Base-by-base conservation (phyloP, 1,140 invertebrate species). In the Microplitis mediator region DNA sequence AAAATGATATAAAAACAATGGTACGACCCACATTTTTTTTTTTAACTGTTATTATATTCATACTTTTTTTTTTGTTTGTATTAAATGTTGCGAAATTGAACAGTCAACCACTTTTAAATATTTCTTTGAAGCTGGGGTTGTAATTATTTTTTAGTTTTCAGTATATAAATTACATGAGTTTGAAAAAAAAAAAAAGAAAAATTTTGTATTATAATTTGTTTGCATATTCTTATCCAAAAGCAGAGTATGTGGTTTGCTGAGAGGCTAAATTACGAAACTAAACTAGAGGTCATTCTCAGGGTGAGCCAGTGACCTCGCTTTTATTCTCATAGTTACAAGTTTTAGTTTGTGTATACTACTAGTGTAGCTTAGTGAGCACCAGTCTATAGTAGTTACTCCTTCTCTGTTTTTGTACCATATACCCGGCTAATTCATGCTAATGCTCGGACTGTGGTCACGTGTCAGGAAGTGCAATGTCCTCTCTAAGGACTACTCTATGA, bases 391-490 rank as follows among this genome's bases (percentile, higher is more conserved):
- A 45, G 39, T 45, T 45, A 45, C 5, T 32, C 39, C 14, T 64
- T 65, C 45, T 63, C 31, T 23, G 14, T 14, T 54, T 32, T 39
- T 71, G 31, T 71, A 39, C 23, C 34, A 64, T 35, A 64, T n/a
- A 11, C 11, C 52, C 51, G 66, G 72, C 75, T 82, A 82, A 82
- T 84, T 82, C 77, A 77, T 80, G 77, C 78, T 84, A 81, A 82
- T 84, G 74, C 65, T 56, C 63, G 65, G 51, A 23, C 52, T 50
- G 56, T 61, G 77, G 75, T 76, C 79, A 73, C 76, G 71, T 80
- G 79, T 76, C 77, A 75, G 75, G 64, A 79, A 83, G 80, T 81
- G 76, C 78, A 82, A 80, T 63, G 77, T 74, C 72, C 72, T 76
- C 51, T 4, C 31, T 62, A 6, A 45, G 39, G 39, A 45, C 60